Conservation (phyloP, 2,113 vertebrate species). For the Chiloscyllium plagiosum region DNA sequence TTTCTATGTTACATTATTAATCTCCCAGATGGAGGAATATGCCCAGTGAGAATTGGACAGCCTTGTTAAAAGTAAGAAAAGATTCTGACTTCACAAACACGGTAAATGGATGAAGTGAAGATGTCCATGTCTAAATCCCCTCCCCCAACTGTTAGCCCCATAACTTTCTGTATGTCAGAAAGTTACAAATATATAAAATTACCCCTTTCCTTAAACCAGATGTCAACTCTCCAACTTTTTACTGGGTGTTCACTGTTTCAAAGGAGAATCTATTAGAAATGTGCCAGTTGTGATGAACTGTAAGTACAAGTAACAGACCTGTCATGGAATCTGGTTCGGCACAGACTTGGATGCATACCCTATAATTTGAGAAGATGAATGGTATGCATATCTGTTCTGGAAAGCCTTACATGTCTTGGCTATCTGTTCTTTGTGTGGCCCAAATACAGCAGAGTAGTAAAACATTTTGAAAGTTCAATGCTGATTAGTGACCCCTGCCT, state of each 20-base stretch:
- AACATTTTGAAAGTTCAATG: neutral
- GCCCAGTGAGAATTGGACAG: neutral
- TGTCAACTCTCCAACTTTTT: no score
- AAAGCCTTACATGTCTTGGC: neutral
- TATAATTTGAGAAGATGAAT: neutral
- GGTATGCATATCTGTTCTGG: neutral
- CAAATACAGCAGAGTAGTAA: neutral
- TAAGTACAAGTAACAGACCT: neutral
- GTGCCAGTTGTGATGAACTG: neutral
- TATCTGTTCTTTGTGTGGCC: neutral
- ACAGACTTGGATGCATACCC: neutral
- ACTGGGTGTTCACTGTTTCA: neutral
- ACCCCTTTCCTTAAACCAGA: neutral
- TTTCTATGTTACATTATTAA: constrained; percentile 2
- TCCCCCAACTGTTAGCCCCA: neutral
- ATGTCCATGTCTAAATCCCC: neutral
- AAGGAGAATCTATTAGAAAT: neutral
- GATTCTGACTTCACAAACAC: neutral
- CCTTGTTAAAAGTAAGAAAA: neutral
- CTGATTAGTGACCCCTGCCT: neutral
- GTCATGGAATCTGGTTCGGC: neutral
- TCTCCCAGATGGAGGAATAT: neutral
- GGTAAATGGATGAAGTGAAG: neutral
- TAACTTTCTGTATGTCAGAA: neutral
- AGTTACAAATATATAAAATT: neutral